Evolutionary conservation across 2,797 vertebrate genomes (phyloP), one percentile per base, ranked within the genome.

Genomic region (Argentina silus): DNA sequence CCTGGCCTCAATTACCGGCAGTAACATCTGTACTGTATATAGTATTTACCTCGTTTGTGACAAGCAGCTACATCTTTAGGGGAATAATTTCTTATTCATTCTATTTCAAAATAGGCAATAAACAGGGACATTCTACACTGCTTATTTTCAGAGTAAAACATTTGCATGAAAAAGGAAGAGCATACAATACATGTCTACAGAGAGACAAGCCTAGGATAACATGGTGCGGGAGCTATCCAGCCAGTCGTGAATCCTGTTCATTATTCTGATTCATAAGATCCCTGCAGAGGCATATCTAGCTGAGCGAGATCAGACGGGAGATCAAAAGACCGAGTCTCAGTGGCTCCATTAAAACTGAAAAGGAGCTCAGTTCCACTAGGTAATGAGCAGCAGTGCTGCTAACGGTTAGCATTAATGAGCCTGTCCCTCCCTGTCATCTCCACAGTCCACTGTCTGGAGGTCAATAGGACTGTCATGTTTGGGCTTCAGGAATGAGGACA

Each of bases 201-300:
- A 73, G 71, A 85, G 74, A 62, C 64, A 55, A 60, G 73, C 73
- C 56, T 78, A 80, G 19, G 74, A 81, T 74, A 67, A 82, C 83
- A 63, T 72, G 72, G 72, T 27, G 78, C 9, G 7, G 61, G 48
- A 75, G 43, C 48, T 78, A 62, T 56, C 66, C 70, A 75, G 76
- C 59, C 73, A 10, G 57, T 64, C 4, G 27, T 53, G 14, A 17
- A 53, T 53, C 6, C 61, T 51, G 74, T 67, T 75, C 68, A 68
- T 55, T 47, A 66, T 81, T 89, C 87, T 36, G 27, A 88, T 90
- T 84, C 78, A 91, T 88, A 87, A 71, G 86, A 78, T 78, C 60
- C 63, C 81, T 85, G 84, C 75, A 77, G 83, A 80, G 80, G 88
- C 62, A 66, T 72, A 75, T 80, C 75, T 66, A 77, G 81, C 78